Evolutionary conservation across 2,113 vertebrate species (phyloP).

Genomic region (Pteropus alecto): DNA sequence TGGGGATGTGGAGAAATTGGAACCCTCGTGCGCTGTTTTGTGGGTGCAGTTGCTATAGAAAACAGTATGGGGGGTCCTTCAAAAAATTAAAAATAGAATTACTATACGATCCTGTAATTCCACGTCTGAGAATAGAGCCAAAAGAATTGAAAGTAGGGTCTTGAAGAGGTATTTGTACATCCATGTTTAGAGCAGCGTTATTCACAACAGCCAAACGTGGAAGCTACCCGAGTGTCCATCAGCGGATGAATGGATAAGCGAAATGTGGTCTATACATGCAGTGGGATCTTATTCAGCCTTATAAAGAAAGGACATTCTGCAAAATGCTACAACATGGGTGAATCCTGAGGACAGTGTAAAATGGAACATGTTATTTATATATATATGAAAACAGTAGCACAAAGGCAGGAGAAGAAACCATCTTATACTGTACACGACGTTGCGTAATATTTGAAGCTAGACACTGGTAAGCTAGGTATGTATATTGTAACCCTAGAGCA

Average conservation of each 20-base stretch:
- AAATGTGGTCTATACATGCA: not conserved
- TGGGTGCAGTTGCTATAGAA: rapidly evolving
- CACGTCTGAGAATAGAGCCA: not conserved
- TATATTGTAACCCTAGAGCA: not conserved
- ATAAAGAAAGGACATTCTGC: not conserved
- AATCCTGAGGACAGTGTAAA: not conserved
- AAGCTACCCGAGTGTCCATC: not conserved
- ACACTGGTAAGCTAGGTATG: not conserved
- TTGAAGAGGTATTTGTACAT: not conserved
- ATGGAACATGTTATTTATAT: not conserved
- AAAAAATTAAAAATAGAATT: not conserved
- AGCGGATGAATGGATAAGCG: not conserved
- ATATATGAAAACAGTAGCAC: not conserved
- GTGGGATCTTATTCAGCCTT: not conserved
- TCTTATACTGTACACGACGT: rapidly evolving
- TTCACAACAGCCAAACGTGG: not conserved
- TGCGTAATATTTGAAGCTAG: not conserved
- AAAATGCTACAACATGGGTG: not conserved
- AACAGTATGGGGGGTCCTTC: not conserved
- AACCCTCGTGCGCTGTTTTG: not conserved
- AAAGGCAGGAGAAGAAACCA: not conserved
- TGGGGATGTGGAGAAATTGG: not conserved
- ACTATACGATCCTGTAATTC: not conserved
- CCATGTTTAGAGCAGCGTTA: not conserved
- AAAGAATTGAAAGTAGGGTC: not conserved